Percentiles rank a stretch among this genome's conserved stretches.
Conservation (phyloP, 2,113 vertebrate species). For the Hyla sarda region DNA sequence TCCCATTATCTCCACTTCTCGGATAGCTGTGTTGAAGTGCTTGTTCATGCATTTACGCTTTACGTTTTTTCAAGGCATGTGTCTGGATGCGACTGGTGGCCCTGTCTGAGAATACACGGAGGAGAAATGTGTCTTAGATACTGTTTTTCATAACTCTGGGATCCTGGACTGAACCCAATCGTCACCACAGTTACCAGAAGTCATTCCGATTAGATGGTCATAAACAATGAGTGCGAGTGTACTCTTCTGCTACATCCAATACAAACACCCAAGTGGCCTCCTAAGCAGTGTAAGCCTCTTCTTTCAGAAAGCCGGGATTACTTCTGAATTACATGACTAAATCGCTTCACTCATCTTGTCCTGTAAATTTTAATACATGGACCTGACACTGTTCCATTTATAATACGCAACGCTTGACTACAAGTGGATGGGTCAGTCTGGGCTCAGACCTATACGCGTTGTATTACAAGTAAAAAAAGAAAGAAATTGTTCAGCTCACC, state of each 20-base stretch:
- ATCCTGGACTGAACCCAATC: slow-evolving; percentile 44
- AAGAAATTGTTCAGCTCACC: no score
- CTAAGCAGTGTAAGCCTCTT: slow-evolving; percentile 41
- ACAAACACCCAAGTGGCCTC: slow-evolving; percentile 21
- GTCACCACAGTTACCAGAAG: slow-evolving; percentile 35
- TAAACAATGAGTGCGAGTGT: slow-evolving; percentile 21
- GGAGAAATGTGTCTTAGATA: slow-evolving; percentile 46
- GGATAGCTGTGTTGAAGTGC: background rate
- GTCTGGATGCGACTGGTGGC: slow-evolving; percentile 34
- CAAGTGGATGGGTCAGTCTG: background rate
- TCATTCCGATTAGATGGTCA: slow-evolving; percentile 49
- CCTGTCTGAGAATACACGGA: slow-evolving; percentile 19
- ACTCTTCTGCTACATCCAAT: slow-evolving; percentile 23
- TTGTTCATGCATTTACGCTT: background rate
- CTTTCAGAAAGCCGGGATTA: slow-evolving; percentile 42
- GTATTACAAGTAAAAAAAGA: no score
- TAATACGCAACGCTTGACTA: background rate
- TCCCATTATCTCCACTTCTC: background rate
- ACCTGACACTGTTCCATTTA: slow-evolving; percentile 36
- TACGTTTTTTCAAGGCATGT: slow-evolving; percentile 16
- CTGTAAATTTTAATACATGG: slow-evolving; percentile 26
- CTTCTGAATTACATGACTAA: slow-evolving; percentile 44
- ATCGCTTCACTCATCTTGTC: slow-evolving; percentile 10
- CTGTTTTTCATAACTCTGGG: slow-evolving; percentile 49
- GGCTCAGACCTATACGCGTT: background rate